Conservation (phyloP, 1,140 invertebrate genomes). For the Helicoverpa armigera region DNA sequence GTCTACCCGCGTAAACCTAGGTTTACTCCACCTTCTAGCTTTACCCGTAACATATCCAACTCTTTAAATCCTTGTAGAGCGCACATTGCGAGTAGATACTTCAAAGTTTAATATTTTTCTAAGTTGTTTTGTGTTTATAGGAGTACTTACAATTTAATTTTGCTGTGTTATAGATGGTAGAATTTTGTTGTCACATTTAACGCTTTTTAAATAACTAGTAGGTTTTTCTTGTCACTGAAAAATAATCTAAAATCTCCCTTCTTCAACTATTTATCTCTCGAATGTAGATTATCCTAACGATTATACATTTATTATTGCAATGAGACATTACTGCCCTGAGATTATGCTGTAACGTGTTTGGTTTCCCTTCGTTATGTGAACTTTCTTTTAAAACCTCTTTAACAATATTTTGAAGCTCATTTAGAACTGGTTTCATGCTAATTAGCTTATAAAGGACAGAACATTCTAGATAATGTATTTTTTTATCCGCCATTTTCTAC, state of each 20-base stretch:
- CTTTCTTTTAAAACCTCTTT: constrained; percentile 29
- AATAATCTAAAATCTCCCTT: background rate
- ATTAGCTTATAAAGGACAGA: too few relatives aligned
- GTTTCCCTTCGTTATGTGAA: constrained; percentile 61
- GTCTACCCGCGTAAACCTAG: too few relatives aligned
- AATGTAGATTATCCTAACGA: constrained; percentile 18
- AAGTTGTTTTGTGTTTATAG: background rate
- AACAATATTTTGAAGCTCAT: background rate
- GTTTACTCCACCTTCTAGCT: too few relatives aligned
- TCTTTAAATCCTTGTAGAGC: background rate
- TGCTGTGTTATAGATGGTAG: background rate
- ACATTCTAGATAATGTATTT: too few relatives aligned
- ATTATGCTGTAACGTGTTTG: constrained; percentile 36
- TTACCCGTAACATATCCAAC: too few relatives aligned
- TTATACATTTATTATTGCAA: constrained; percentile 49
- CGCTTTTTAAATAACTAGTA: background rate
- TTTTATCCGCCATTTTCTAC: background rate
- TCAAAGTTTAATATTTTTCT: background rate
- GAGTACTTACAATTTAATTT: background rate
- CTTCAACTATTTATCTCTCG: background rate
- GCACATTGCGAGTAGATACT: background rate
- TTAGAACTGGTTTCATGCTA: too few relatives aligned
- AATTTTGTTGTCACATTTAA: background rate
- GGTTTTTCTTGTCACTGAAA: too few relatives aligned
- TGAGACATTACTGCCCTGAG: constrained; percentile 55